These are phyloP conservation scores for Drosophila cardini DNA, from an alignment of 1,140 invertebrate species.

Conservation along the genomic window DNA sequence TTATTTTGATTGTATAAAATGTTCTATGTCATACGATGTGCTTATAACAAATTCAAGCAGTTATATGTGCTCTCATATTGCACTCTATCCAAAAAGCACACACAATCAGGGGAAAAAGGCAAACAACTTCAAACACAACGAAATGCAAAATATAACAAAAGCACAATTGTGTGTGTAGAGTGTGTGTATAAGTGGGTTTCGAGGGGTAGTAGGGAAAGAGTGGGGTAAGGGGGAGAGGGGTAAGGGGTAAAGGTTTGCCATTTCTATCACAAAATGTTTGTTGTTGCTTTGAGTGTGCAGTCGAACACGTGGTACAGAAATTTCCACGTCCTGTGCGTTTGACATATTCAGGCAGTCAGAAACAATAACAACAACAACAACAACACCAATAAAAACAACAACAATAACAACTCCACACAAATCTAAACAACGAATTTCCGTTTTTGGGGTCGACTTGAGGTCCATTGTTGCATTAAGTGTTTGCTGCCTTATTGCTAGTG, in stretches of 20 bases:
- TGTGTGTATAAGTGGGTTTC: not conserved
- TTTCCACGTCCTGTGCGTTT: conserved; percentile 34
- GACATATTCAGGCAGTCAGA: conserved; percentile 31
- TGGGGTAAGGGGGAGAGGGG: not conserved
- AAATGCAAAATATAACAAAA: conserved; percentile 26
- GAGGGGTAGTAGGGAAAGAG: not conserved
- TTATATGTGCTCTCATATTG: not conserved
- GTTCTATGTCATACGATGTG: not conserved
- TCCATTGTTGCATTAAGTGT: conserved; percentile 28
- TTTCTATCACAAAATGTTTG: conserved; percentile 7
- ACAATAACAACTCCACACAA: conserved; percentile 16
- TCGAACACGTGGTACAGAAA: conserved; percentile 32
- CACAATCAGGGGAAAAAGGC: not conserved
- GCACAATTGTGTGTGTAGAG: not conserved
- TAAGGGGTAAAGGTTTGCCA: too few relatives aligned
- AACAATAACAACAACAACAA: not conserved
- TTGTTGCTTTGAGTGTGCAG: conserved; percentile 24
- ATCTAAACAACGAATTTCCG: conserved; percentile 35
- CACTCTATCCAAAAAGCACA: not conserved
- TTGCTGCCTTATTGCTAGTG: conserved; percentile 1
- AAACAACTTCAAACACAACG: conserved; percentile 9
- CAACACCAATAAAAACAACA: not conserved
- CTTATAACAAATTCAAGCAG: not conserved
- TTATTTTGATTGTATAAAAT: not conserved
- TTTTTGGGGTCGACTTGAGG: conserved; percentile 16